phyloP scores from a whole-genome alignment of 2,113 vertebrate species.

The Paratilapia polleni region DNA sequence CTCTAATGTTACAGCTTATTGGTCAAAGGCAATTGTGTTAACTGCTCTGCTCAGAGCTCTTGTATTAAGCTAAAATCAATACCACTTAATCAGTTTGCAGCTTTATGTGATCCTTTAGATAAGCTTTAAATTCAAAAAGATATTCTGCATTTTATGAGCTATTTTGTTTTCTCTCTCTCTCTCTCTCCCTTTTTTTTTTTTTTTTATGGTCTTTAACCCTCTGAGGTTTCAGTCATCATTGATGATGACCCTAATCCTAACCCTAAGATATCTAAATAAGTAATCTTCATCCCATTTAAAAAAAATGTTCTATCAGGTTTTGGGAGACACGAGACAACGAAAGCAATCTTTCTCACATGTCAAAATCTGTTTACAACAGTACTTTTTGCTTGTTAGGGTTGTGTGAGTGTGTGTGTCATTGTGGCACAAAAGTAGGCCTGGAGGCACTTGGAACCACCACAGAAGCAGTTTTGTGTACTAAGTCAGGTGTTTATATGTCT shows the following conservation, averaged over 20 bases:
- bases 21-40: too few relatives aligned
- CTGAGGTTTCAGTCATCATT: too few relatives aligned
- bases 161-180: too few relatives aligned
- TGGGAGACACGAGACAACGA: too few relatives aligned
- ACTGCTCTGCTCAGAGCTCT: too few relatives aligned
- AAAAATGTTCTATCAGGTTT: too few relatives aligned
- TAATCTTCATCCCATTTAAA: not conserved
- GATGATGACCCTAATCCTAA: not conserved
- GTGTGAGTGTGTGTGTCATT: not conserved
- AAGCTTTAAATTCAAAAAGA: not conserved
- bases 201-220: not conserved
- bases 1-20: not conserved
- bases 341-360: too few relatives aligned
- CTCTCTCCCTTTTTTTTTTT: too few relatives aligned
- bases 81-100: constrained; percentile 8
- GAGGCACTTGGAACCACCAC: not conserved
- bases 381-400: not conserved
- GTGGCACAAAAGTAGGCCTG: not conserved
- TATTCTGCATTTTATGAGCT: not conserved
- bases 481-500: not conserved
- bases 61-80: not conserved
- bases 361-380: not conserved
- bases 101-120: not conserved
- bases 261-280: not conserved
- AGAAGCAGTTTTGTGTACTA: too few relatives aligned